Evolutionary conservation across 1,140 invertebrate species (phyloP).

Genomic region (Meloidogyne hapla): DNA sequence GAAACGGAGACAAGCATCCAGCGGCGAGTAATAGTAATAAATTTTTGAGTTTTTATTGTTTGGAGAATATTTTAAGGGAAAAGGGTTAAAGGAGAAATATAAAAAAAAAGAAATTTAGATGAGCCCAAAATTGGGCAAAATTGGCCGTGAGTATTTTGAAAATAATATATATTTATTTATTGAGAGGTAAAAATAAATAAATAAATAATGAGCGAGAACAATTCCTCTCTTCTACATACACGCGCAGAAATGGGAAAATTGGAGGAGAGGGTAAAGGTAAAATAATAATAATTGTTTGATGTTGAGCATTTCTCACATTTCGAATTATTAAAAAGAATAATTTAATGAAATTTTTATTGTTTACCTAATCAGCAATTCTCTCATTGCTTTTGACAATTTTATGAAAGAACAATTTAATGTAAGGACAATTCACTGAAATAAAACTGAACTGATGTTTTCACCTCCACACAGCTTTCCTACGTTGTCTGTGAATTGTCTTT

Average conservation of each 20-base stretch:
- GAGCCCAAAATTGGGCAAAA: conserved; percentile 5
- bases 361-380: too few relatives aligned
- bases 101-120: not conserved
- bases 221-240: not conserved
- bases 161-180: too few relatives aligned
- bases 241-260: not conserved
- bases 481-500: too few relatives aligned
- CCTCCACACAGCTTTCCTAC: too few relatives aligned
- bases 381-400: too few relatives aligned
- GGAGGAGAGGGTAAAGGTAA: not conserved
- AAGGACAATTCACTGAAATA: too few relatives aligned
- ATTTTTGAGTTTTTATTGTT: conserved; percentile 6
- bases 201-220: not conserved
- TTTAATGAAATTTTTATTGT: too few relatives aligned
- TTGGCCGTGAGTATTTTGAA: not conserved
- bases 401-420: too few relatives aligned
- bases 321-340: too few relatives aligned
- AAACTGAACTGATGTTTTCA: too few relatives aligned
- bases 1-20: conserved; percentile 2
- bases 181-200: not conserved
- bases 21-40: not conserved
- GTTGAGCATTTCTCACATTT: not conserved
- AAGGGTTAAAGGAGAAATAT: not conserved
- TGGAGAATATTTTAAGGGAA: not conserved
- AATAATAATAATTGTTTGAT: not conserved